Percentiles rank a stretch among this genome's conserved stretches.
phyloP scores from a whole-genome alignment of 2,113 vertebrate genomes.

The Equus przewalskii region DNA sequence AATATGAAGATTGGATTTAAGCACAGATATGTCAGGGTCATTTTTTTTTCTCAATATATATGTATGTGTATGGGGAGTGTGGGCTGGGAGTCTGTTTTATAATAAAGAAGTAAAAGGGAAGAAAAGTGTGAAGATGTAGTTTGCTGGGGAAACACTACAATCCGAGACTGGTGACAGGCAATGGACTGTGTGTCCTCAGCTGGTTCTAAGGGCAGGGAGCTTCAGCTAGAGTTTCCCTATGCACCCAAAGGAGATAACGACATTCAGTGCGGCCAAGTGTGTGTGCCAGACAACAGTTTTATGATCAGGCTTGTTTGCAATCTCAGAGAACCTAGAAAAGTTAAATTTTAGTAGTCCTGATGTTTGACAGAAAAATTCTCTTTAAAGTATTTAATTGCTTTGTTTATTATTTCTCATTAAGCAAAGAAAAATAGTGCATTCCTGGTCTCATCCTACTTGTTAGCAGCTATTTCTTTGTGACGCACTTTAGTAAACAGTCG shows the following conservation, averaged over 20 bases:
- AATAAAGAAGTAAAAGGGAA: background rate
- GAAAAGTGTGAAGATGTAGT: background rate
- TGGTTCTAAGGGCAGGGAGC: background rate
- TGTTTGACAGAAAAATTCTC: background rate
- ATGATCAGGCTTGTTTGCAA: conserved; percentile 1
- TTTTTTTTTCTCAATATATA: background rate
- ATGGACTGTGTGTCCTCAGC: background rate
- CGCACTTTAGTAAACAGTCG: background rate
- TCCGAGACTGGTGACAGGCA: background rate
- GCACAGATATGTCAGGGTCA: background rate
- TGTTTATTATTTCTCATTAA: conserved; percentile 18
- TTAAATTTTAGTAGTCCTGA: background rate
- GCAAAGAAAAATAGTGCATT: background rate
- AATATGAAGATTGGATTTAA: background rate
- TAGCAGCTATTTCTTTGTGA: conserved; percentile 4
- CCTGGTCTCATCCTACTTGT: background rate
- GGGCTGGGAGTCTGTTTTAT: background rate
- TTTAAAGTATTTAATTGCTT: background rate
- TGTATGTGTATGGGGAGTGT: background rate
- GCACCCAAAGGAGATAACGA: background rate
- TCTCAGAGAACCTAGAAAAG: background rate
- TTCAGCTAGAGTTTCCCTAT: accelerated
- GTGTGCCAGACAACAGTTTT: background rate
- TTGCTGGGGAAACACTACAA: background rate
- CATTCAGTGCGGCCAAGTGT: background rate